A percentile compares a stretch with the other conserved stretches of the same genome.
Conservation (phyloP, 2,888 invertebrate species). For the Luperina testacea region DNA sequence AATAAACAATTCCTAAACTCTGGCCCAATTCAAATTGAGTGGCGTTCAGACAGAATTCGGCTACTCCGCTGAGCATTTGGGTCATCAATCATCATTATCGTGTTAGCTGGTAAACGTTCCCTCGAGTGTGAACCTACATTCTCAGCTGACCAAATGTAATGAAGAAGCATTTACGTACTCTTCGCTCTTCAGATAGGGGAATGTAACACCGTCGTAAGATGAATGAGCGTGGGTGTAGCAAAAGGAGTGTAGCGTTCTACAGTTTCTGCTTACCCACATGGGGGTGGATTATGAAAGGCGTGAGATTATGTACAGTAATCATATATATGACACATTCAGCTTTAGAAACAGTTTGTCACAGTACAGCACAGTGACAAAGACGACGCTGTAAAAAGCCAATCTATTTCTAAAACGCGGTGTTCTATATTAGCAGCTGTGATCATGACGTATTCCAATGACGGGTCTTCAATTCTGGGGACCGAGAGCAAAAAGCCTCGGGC, state of each 20-base stretch:
- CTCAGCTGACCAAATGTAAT: constrained; percentile 23
- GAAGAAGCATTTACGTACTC: constrained; percentile 5
- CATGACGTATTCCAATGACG: too few relatives aligned
- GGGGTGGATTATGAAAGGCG: background rate
- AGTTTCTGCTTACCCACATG: too few relatives aligned
- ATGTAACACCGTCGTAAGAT: constrained; percentile 1
- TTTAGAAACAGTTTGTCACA: background rate
- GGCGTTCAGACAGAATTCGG: constrained; percentile 34
- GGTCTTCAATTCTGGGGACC: too few relatives aligned
- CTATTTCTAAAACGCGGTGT: background rate
- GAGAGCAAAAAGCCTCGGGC: too few relatives aligned
- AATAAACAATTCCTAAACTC: constrained; percentile 3
- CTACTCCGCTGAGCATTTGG: constrained; percentile 31
- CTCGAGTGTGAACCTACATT: constrained; percentile 22
- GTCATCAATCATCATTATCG: constrained; percentile 51
- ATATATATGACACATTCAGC: background rate
- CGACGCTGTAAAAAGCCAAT: too few relatives aligned
- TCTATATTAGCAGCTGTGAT: background rate
- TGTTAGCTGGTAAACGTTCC: constrained; percentile 35
- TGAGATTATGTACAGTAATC: background rate
- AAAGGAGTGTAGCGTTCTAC: background rate
- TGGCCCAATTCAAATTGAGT: constrained; percentile 29
- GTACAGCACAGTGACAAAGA: background rate
- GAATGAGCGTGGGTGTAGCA: background rate
- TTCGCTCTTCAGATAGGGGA: background rate